Base-by-base conservation (phyloP, 1,140 invertebrate species). In the Leptestheria dahalacensis region DNA sequence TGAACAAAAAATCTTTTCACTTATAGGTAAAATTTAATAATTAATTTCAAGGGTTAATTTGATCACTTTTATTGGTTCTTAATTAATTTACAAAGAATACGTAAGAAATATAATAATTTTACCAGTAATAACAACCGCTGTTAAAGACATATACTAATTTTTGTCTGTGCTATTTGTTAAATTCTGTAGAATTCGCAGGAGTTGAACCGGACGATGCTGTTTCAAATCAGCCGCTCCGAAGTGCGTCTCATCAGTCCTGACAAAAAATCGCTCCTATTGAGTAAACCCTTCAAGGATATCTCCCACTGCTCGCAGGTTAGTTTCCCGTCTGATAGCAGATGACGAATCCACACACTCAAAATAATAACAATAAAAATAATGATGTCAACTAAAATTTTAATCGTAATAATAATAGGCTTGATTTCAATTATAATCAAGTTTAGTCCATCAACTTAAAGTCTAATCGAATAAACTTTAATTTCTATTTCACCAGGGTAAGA, bases 201-300 rank as follows among this genome's bases (percentile, higher is more conserved):
- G 57, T 82, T 86, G 63, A 95, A 95, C 75, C 78, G 90, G 23
- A 94, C 90, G 1, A 96, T 96, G 91, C 77, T 96, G 10, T 85
- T 79, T 57, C 72, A 90, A 75, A 85, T 96, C 20, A 91, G 88
- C n/a, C 76, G 84, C 28, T 78, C 80, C 50, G 91, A 96, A 71
- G 74, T 96, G 24, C 80, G 88, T 50, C 75, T 96, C 0, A 94
- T 96, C 58, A 93, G 89, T 68, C 86, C 90, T 0, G 91, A 96
- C 70, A 79, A 87, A 33, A 96, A 96, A 68, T 84, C 87, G 66
- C 82, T 91, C 20, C 76, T 96, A 21, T 75, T 96, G 2, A 86
- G 90, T 67, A 86, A 91, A 65, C 81, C 83, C 26, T 82, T 95
- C 61, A 84, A 82, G 66, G 90, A 96, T 68, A 84, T 96, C 29